Base-by-base conservation (phyloP, 1,140 invertebrate genomes). In the Aphelenchoides avenae region DNA sequence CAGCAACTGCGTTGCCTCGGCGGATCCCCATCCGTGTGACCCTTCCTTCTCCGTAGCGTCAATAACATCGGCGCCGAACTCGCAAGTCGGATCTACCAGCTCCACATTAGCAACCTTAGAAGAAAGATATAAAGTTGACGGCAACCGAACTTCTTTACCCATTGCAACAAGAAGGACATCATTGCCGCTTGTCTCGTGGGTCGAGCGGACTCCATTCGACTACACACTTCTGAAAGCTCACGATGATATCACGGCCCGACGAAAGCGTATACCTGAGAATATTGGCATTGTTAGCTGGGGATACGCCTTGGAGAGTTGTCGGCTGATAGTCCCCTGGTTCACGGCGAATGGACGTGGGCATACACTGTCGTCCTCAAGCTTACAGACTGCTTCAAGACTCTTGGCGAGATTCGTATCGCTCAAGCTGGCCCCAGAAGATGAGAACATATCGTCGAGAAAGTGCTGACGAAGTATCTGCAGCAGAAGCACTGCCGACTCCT, bases 1-100 rank as follows among this genome's bases (percentile, higher is more conserved):
- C 18, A 98, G 89, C 89, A 98, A 95, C 82, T 98, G 92, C 0
- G 94, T 97, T n/a, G 93, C 93, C 81, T 97, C 90, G 0, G 89
- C 58, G 20, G 59, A 61, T 0, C 58, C 58, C 52, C 52, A 53
- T n/a, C 49, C 49, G 18, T n/a, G 29, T n/a, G 1, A 30, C 33
- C n/a, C 27, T 54, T 53, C 52, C 24, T 52, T 53, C 43, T 4
- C 22, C 27, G 1, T 57, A 20, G 1, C 6, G 15, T 15, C 26
- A 42, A 15, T 18, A 44, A n/a, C 7, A 3, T 15, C 46, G 31
- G 52, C 52, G 15, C 24, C 34, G 22, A 89, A 86, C 7, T 89
- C 89, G 49, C 94, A 87, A 71, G 91, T 91, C 6, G 91, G 89
- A 78, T 98, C 93, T 11, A 97, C 88, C 37, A 99, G 82, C 80